Evolutionary conservation across 2,113 vertebrate species (phyloP).

Genomic region (Callipepla californica): DNA sequence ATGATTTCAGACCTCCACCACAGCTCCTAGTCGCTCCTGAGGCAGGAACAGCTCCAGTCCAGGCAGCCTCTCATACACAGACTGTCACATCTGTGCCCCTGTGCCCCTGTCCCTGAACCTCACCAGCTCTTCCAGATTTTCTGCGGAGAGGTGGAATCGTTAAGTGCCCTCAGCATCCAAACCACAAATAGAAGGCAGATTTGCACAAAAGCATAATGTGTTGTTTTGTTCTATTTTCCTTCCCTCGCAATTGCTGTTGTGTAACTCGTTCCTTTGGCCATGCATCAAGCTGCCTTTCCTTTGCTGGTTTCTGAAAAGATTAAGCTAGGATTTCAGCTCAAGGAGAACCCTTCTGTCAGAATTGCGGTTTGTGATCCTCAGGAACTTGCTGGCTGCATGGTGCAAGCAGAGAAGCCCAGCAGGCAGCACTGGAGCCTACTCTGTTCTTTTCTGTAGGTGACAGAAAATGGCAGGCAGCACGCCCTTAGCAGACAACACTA

Average conservation of each 20-base stretch:
- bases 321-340: background rate
- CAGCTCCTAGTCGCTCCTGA: background rate
- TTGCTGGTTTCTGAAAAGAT: background rate
- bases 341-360: background rate
- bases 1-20: background rate
- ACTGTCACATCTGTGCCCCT: background rate
- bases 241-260: background rate
- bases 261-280: background rate
- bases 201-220: background rate
- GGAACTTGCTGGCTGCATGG: background rate
- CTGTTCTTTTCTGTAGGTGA: background rate
- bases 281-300: background rate
- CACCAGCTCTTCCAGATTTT: background rate
- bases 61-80: background rate
- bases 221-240: background rate
- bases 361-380: background rate
- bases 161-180: rapidly evolving
- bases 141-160: background rate
- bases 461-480: background rate
- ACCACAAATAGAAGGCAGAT: rapidly evolving
- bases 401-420: background rate
- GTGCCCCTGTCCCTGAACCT: background rate
- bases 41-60: background rate
- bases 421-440: background rate
- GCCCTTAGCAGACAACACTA: background rate